These are phyloP conservation scores for Dicycla oo DNA, from an alignment of 2,888 invertebrate species.

Conservation along the genomic window DNA sequence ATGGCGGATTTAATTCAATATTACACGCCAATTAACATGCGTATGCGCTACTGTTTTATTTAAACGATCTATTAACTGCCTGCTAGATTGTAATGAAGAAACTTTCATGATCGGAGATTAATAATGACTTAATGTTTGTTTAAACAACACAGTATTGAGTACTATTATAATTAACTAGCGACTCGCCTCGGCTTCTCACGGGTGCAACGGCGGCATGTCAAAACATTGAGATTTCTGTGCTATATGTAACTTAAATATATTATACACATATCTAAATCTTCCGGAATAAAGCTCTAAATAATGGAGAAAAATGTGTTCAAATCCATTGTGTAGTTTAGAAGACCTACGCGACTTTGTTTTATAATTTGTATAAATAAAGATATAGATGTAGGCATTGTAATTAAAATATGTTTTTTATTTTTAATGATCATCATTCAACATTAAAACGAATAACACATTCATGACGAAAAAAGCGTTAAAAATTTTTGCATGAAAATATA, in stretches of 20 bases:
- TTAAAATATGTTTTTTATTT: too few species aligned
- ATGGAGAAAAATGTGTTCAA: neutral
- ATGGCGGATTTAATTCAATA: constrained; percentile 73
- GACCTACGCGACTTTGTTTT: neutral
- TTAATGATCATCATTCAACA: neutral
- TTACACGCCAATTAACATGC: constrained; percentile 68
- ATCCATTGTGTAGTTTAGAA: neutral
- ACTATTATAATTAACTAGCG: neutral
- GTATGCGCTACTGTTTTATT: constrained; percentile 61
- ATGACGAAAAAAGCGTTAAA: constrained; percentile 17
- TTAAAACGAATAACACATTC: constrained; percentile 15
- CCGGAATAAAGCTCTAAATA: neutral
- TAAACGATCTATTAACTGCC: constrained; percentile 35
- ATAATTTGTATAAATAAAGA: neutral
- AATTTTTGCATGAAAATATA: constrained; percentile 20
- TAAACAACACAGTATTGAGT: neutral
- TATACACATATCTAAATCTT: neutral
- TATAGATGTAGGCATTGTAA: too few species aligned
- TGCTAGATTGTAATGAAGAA: constrained; percentile 34
- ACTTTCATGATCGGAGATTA: constrained; percentile 1
- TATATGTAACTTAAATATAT: neutral
- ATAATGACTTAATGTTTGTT: neutral
- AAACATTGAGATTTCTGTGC: neutral
- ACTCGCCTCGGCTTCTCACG: too few species aligned
- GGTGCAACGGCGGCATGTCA: neutral